These are phyloP conservation scores for Chlamydotis undulata DNA, from an alignment of 2,113 vertebrate species.

Conservation along the genomic window DNA sequence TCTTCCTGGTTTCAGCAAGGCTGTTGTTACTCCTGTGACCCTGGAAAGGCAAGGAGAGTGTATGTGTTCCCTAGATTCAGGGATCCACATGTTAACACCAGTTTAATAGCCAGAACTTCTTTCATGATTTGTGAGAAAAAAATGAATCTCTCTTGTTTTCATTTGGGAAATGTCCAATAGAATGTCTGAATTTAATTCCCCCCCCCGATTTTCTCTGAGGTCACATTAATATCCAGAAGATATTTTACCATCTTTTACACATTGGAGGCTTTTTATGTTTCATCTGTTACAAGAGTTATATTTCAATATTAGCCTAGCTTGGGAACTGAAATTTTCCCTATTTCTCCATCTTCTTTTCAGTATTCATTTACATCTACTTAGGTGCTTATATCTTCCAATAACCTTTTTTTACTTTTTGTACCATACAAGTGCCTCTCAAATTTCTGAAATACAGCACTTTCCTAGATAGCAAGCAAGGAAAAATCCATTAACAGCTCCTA, in stretches of 20 bases:
- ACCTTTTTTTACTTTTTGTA: background rate
- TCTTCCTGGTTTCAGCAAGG: constrained; percentile 19
- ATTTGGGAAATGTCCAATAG: background rate
- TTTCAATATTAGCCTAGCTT: background rate
- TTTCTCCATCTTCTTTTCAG: constrained; percentile 3
- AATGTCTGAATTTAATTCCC: background rate
- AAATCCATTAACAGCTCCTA: background rate
- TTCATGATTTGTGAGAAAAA: constrained; percentile 13
- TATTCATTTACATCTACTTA: background rate
- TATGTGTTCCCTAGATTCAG: constrained; percentile 3
- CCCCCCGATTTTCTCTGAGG: background rate
- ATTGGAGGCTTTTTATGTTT: constrained; percentile 11
- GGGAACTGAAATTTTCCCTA: background rate
- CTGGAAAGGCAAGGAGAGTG: background rate
- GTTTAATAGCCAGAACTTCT: background rate
- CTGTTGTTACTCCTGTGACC: background rate
- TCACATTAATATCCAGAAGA: background rate
- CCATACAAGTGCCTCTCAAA: background rate
- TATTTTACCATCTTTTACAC: constrained; percentile 16
- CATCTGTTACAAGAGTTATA: background rate
- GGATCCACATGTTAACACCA: background rate
- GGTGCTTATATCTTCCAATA: background rate
- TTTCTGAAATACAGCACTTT: background rate
- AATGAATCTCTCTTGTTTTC: constrained; percentile 1
- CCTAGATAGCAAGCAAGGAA: background rate